Base-by-base conservation (phyloP, 2,113 vertebrate species). In the Aspidoscelis tigris region DNA sequence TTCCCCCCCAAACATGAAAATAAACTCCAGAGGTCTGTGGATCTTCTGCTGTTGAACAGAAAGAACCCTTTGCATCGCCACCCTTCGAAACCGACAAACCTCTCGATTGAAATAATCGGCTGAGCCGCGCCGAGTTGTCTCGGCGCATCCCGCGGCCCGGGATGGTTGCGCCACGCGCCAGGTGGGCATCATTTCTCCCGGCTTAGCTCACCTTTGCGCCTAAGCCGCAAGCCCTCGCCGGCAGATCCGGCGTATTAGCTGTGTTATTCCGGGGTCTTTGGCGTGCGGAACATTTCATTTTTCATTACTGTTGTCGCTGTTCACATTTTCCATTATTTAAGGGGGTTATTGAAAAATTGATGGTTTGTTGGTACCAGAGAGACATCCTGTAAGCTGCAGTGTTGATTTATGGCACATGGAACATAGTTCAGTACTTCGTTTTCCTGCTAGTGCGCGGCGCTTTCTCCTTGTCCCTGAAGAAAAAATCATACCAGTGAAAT, bases 241-340 rank as follows among this genome's bases (percentile, higher is more conserved):
- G 44, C 71, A 85, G 89, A 39, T 86, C 12, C 50, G 71, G 16
- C 50, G 8, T 89, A 91, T 91, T 93, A 93, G 82, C 78, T 0
- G 0, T 73, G 86, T 90, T 93, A 86, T 93, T 88, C 69, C 69
- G 64, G 94, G 96, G 94, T 90, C 96, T 97, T 98, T 92, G 96
- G 92, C 6, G 89, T 95, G 95, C 94, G 86, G 92, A 95, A 93
- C 94, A 94, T 93, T 96, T 94, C 95, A 97, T 98, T 96, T 98
- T 98, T 97, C 96, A 97, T 97, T 97, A 96, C 96, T 96, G 95
- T 94, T 92, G 93, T 95, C 84, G 58, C 94, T 91, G 12, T 94
- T 96, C 95, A 92, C 84, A 80, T 91, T 83, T 90, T 98, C 89
- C 93, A 98, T 98, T 97, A 98, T 97, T 98, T 96, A 98, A 93